Conservation (phyloP, 2,113 vertebrate genomes). For the Phalacrocorax brasilianus region DNA sequence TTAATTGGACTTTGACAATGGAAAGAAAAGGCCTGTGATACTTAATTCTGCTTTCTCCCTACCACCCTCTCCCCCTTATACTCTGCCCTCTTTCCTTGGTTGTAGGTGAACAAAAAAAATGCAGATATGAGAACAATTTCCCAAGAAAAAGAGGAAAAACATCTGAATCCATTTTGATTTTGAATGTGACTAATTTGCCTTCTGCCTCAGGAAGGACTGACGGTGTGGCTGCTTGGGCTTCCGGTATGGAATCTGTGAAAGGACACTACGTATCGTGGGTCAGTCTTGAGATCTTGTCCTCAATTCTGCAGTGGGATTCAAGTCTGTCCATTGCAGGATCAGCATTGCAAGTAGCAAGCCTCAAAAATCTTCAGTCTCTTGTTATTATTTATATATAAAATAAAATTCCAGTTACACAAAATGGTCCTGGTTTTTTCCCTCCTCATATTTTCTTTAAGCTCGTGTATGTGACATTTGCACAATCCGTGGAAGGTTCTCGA, state of each 20-base stretch:
- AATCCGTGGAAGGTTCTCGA: neutral
- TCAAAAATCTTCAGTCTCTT: constrained; percentile 52
- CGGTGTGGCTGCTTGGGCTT: neutral
- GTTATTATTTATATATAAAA: constrained; percentile 74
- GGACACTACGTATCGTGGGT: constrained; percentile 13
- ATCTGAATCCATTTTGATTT: constrained; percentile 35
- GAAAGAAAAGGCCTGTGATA: neutral
- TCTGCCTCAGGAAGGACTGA: constrained; percentile 58
- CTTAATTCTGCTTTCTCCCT: neutral
- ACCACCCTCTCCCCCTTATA: neutral
- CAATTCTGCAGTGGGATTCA: neutral
- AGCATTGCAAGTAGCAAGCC: constrained; percentile 37
- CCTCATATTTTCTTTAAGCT: neutral
- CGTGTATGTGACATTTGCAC: neutral
- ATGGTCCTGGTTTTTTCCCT: neutral
- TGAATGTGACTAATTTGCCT: constrained; percentile 64
- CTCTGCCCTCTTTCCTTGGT: constrained; percentile 30
- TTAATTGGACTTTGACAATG: neutral
- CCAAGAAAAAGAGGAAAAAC: constrained; percentile 14
- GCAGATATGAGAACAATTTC: constrained; percentile 45
- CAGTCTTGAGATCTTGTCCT: constrained; percentile 22
- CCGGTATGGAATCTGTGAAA: constrained; percentile 23
- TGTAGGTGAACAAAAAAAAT: constrained; percentile 63
- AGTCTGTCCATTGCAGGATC: neutral
- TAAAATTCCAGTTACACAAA: constrained; percentile 65